A percentile compares a stretch with the other conserved stretches of the same genome.
These are phyloP conservation scores for Monodelphis domestica DNA, from an alignment of 2,797 vertebrate species.

Conservation along the genomic window DNA sequence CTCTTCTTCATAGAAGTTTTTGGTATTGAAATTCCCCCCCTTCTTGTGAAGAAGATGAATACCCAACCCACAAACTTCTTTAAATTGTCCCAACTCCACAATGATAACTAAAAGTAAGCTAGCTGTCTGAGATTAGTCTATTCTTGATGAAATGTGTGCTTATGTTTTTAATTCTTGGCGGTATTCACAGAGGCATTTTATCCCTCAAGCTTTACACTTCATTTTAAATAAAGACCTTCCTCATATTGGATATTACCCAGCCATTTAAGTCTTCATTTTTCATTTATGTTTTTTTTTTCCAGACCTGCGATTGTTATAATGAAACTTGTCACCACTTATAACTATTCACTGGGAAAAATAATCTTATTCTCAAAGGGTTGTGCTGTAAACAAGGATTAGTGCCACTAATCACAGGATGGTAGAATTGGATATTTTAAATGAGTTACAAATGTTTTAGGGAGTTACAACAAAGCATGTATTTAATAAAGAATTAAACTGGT, in stretches of 20 bases:
- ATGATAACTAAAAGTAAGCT: conserved; percentile 29
- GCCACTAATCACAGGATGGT: conserved; percentile 57
- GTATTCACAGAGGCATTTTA: conserved; percentile 58
- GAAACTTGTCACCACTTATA: conserved; percentile 61
- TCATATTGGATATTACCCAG: conserved; percentile 35
- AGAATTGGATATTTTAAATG: conserved; percentile 57
- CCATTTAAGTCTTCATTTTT: conserved; percentile 51
- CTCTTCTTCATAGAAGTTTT: not conserved
- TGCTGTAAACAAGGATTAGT: conserved; percentile 73
- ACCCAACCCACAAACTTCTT: not conserved
- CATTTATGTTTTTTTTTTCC: conserved; percentile 53
- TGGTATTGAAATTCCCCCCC: not conserved
- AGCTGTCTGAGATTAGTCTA: conserved; percentile 41
- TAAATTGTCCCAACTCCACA: conserved; percentile 7
- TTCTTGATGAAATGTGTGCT: conserved; percentile 52
- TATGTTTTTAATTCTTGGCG: conserved; percentile 8
- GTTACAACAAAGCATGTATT: conserved; percentile 61
- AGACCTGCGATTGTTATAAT: conserved; percentile 65
- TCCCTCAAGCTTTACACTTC: conserved; percentile 42
- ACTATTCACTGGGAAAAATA: conserved; percentile 41
- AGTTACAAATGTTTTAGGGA: conserved; percentile 62
- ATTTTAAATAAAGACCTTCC: conserved; percentile 52
- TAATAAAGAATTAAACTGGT: conserved; percentile 65
- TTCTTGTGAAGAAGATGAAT: not conserved
- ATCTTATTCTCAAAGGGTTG: conserved; percentile 53